Evolutionary conservation across 2,888 invertebrate genomes (phyloP), one percentile per base, ranked within the genome.

Genomic region (Orthosia gothica): DNA sequence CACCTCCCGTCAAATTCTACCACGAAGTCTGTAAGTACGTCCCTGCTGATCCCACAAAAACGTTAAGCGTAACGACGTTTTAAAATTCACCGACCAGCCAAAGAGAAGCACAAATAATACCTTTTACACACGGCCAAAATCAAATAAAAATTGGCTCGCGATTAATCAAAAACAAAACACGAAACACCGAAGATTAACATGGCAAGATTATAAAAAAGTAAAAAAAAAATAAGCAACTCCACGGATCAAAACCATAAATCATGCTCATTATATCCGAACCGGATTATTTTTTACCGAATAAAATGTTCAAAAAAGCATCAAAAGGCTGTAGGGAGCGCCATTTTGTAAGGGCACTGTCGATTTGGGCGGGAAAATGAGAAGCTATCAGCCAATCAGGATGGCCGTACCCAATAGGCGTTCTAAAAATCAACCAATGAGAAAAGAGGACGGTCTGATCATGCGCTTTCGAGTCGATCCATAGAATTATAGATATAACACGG

Each of bases 231-330:
- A 90, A 92, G 91, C 89, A 59, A 74, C 70, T 74, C 84, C 92
- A 92, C 93, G 93, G 94, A 94, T 95, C 95, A 94, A 94, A 95
- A 94, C 92, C 96, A 95, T 96, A 96, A 96, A 96, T 96, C 96
- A 96, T 96, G 94, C 95, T 96, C 96, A 96, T 96, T 96, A 96
- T 96, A 94, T 95, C 94, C 93, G 92, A 95, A 96, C 96, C 93
- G 95, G 96, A 96, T 96, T 96, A 96, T 96, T 96, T 96, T 95
- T 96, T 95, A 95, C 94, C 92, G 90, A 93, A 95, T 90, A 95
- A 96, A 95, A 95, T 94, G 95, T 93, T 95, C 94, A 95, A 96
- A 96, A 96, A 96, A 95, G 93, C 94, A 95, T 95, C 95, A 94
- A 95, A 95, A 95, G 94, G 94, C 94, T 95, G 92, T 94, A 93